A percentile compares a stretch with the other conserved stretches of the same genome.
phyloP scores from a whole-genome alignment of 2,113 vertebrate species.

The Rhabdomys dilectus region DNA sequence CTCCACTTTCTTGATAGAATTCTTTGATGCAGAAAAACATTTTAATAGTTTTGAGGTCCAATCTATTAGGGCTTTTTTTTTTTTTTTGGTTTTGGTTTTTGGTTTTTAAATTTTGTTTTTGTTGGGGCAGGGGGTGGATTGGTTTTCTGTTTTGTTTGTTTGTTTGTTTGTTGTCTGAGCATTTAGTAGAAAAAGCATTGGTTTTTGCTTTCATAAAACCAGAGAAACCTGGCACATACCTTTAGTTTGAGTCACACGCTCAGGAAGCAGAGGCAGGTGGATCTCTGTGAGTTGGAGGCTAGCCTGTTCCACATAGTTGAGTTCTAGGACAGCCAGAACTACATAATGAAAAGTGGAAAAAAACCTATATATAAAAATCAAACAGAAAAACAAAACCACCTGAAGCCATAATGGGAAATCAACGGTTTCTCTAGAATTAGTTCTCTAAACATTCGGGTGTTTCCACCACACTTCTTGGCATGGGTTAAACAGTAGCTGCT shows the following conservation, averaged over 20 bases:
- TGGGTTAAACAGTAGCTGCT: neutral
- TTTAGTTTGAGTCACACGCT: neutral
- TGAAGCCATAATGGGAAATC: neutral
- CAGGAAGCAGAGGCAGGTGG: neutral
- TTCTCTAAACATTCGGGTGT: neutral
- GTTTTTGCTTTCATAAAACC: conserved; percentile 8
- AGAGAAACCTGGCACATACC: neutral
- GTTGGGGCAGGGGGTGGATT: neutral
- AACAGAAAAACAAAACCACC: neutral
- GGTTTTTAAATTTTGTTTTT: neutral
- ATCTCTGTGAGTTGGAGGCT: neutral
- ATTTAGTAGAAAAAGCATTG: neutral
- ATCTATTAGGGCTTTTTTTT: neutral
- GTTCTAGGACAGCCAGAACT: neutral
- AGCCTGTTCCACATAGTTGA: neutral
- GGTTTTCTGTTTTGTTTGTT: neutral
- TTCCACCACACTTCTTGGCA: neutral
- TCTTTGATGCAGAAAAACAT: neutral
- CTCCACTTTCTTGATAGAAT: neutral
- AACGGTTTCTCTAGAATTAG: neutral
- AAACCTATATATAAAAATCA: neutral
- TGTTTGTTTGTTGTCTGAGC: neutral
- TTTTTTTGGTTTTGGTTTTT: too few species aligned
- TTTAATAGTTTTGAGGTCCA: neutral
- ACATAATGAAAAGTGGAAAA: neutral